These are phyloP conservation scores for Cisticola juncidis DNA, from an alignment of 2,113 vertebrate genomes.

Conservation along the genomic window DNA sequence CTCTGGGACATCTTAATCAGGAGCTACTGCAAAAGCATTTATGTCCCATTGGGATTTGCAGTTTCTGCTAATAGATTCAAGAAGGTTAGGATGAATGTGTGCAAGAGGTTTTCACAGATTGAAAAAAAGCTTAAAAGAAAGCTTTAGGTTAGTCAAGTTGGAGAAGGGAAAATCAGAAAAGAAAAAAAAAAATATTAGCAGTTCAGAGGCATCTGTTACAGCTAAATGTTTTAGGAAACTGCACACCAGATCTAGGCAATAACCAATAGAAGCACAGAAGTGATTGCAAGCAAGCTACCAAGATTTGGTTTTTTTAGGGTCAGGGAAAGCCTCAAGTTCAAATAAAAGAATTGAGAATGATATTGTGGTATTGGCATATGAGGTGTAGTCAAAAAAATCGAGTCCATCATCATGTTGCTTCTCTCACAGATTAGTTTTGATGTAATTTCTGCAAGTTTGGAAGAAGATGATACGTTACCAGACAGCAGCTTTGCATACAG, in stretches of 20 bases:
- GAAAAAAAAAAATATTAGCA: not conserved
- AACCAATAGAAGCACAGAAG: not conserved
- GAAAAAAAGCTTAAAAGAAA: not conserved
- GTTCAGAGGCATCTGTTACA: not conserved
- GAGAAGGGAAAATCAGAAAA: not conserved
- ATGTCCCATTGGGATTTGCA: not conserved
- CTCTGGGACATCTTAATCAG: constrained; percentile 17
- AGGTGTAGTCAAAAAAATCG: not conserved
- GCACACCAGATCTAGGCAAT: not conserved
- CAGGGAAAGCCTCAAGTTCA: not conserved
- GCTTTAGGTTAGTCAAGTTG: not conserved
- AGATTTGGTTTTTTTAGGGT: not conserved
- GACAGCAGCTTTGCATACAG: not conserved
- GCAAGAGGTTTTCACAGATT: not conserved
- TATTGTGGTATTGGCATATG: not conserved
- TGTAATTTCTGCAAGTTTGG: not conserved
- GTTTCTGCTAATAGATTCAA: not conserved
- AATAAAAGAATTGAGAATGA: not conserved
- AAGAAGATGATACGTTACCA: not conserved
- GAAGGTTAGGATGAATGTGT: not conserved
- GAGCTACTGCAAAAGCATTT: not conserved
- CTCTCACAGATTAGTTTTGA: not conserved
- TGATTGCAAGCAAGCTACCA: not conserved
- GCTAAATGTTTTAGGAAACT: not conserved
- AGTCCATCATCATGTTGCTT: not conserved